Evolutionary conservation across 2,113 vertebrate species (phyloP).

Genomic region (Pygoscelis antarcticus): DNA sequence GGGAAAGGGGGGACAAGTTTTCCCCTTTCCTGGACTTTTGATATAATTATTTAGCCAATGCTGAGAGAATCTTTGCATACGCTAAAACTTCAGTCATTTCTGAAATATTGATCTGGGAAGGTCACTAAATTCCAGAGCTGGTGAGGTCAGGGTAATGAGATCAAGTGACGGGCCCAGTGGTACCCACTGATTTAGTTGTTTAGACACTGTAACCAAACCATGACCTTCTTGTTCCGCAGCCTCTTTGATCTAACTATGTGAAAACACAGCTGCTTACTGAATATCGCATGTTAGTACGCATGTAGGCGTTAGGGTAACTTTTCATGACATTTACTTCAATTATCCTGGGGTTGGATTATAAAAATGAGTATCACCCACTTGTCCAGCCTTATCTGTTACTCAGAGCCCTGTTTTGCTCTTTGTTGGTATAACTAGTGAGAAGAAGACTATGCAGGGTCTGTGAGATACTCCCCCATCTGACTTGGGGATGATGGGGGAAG

Average conservation of each 20-base stretch:
- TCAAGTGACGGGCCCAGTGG: slow-evolving; percentile 30
- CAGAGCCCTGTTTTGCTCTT: not conserved
- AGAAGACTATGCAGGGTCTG: not conserved
- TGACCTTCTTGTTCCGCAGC: slow-evolving; percentile 43
- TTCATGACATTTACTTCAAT: not conserved
- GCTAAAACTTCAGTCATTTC: slow-evolving; percentile 29
- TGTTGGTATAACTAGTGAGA: not conserved
- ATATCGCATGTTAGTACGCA: not conserved
- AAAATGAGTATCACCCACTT: not conserved
- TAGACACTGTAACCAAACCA: slow-evolving; percentile 52
- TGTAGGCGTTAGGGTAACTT: not conserved
- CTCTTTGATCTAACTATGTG: slow-evolving; percentile 52
- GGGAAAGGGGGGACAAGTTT: not conserved
- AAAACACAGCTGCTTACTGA: slow-evolving; percentile 56
- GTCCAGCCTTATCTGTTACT: not conserved
- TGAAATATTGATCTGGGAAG: slow-evolving; percentile 50
- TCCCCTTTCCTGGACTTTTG: not conserved
- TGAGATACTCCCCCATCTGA: not conserved
- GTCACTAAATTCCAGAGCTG: slow-evolving; percentile 33
- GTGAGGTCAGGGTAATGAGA: slow-evolving; percentile 55
- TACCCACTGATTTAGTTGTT: slow-evolving; percentile 58
- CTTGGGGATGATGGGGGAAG: not conserved
- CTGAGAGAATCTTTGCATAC: not conserved
- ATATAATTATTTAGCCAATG: not conserved
- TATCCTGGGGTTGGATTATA: not conserved